Percentiles rank a stretch among this genome's conserved stretches.
phyloP scores from a whole-genome alignment of 2,888 invertebrate genomes.

The Chaetogeoica ovagalla region DNA sequence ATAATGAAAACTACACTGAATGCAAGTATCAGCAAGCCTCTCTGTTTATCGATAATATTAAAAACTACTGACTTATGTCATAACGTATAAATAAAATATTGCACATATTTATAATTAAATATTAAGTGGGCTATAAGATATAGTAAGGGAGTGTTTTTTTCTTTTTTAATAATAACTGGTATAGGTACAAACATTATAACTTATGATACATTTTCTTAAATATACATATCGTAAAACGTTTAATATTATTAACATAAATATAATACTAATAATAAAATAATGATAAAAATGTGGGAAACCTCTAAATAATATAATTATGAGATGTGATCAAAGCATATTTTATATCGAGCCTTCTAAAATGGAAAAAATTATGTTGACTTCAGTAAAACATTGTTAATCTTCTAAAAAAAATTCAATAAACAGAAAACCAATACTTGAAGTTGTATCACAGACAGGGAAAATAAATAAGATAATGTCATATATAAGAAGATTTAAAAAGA shows the following conservation, averaged over 20 bases:
- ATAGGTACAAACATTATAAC: constrained; percentile 16
- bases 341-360: constrained; percentile 29
- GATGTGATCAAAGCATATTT: constrained; percentile 38
- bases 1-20: constrained; percentile 26
- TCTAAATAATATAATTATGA: constrained; percentile 12
- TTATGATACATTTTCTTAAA: constrained; percentile 38
- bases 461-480: constrained; percentile 27
- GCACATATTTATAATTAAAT: constrained; percentile 44
- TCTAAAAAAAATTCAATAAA: constrained; percentile 16
- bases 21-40: background rate
- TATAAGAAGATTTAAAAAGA: constrained; percentile 24
- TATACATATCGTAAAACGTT: constrained; percentile 21
- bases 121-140: constrained; percentile 23
- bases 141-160: constrained; percentile 2
- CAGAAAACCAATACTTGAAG: constrained; percentile 38
- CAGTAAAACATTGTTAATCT: constrained; percentile 4
- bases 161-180: constrained; percentile 25
- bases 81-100: constrained; percentile 47
- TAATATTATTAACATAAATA: constrained; percentile 16
- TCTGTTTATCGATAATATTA: constrained; percentile 19
- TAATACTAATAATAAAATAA: constrained; percentile 26
- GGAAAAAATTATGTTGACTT: background rate
- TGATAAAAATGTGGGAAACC: constrained; percentile 15
- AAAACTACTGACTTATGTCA: constrained; percentile 35
- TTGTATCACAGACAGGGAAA: constrained; percentile 48